phyloP scores from a whole-genome alignment of 1,140 invertebrate genomes.

The Goniozus legneri region DNA sequence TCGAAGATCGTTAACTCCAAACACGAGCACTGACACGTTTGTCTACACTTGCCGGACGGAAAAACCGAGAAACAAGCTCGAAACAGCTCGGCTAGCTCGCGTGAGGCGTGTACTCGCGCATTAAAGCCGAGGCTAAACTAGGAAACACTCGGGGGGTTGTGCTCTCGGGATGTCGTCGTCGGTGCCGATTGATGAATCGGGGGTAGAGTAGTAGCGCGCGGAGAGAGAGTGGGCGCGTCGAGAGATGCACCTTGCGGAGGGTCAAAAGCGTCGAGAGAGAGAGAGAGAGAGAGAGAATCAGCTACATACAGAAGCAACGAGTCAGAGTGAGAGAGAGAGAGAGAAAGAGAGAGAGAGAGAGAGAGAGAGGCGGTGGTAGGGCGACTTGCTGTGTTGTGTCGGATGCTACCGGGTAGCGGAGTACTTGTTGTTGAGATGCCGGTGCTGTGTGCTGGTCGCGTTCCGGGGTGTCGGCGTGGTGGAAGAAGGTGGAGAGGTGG shows the following conservation, averaged over 20 bases:
- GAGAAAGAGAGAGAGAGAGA: slow-evolving; percentile 20
- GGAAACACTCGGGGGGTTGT: too few relatives aligned
- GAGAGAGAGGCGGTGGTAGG: slow-evolving; percentile 30
- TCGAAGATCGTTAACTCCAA: too few relatives aligned
- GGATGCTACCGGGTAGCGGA: slow-evolving; percentile 48
- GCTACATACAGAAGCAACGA: slow-evolving; percentile 10
- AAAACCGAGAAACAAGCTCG: too few relatives aligned
- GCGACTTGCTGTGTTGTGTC: slow-evolving; percentile 51
- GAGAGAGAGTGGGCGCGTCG: slow-evolving; percentile 17
- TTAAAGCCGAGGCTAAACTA: too few relatives aligned
- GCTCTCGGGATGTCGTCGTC: too few relatives aligned
- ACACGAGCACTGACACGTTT: too few relatives aligned
- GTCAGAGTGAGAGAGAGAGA: slow-evolving; percentile 10
- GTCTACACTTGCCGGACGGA: too few relatives aligned
- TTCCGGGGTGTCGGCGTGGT: slow-evolving; percentile 13
- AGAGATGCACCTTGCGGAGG: slow-evolving; percentile 21
- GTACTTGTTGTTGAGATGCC: slow-evolving; percentile 54
- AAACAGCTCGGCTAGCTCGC: too few relatives aligned
- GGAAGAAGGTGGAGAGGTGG: slow-evolving; percentile 1
- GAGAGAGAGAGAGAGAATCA: slow-evolving; percentile 12
- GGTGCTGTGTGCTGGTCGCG: slow-evolving; percentile 27
- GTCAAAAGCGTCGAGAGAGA: slow-evolving; percentile 8
- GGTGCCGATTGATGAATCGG: too few relatives aligned
- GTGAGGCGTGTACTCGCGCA: too few relatives aligned
- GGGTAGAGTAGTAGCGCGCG: background rate